Base-by-base conservation (phyloP, 1,140 invertebrate species). In the Drosophila tropicalis region DNA sequence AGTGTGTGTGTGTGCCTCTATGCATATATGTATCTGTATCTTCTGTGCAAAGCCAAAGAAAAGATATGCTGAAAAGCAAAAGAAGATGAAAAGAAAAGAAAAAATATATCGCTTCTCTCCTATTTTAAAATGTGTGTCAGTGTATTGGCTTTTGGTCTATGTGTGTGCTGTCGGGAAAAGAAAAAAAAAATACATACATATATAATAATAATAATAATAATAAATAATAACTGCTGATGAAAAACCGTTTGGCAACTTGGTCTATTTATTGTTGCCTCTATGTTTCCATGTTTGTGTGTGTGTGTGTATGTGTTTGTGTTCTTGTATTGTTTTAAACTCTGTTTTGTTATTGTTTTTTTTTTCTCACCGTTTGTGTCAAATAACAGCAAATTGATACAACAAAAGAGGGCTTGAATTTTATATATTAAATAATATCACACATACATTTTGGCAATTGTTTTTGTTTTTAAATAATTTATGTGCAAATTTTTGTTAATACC, bases 121-220 rank as follows among this genome's bases (percentile, higher is more conserved):
- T 86, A 86, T 87, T 87, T 87, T 83, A 89, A 83, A 87, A 89
- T 89, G 80, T 87, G 83, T 87, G 83, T 89, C 83, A 87, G 83
- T 87, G 83, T 87, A 79, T 89, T 89, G 70, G 70, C 61, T 68
- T 72, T 51, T 2, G 3, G 15, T 47, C 15, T 19, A n/a, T 51
- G 44, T 51, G 44, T 51, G 44, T 47, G 29, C 2, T 17, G 44
- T 47, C 17, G 58, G 44, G 55, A 64, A 64, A 64, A 64, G 62
- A 32, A 39, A 66, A 55, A 54, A 65, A 65, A 32, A 17, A 39
- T 55, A 64, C 60, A 68, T 81, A 78, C 3, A 25, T 25, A 25
- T 3, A 77, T 41, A 67, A 89, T 83, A 89, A 83, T 89, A 87
- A 89, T 22, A 78, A 76, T 41, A 67, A 89, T 83, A 89, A 83